Evolutionary conservation across 2,888 invertebrate species (phyloP).

Genomic region (Drosophila maculinotata): DNA sequence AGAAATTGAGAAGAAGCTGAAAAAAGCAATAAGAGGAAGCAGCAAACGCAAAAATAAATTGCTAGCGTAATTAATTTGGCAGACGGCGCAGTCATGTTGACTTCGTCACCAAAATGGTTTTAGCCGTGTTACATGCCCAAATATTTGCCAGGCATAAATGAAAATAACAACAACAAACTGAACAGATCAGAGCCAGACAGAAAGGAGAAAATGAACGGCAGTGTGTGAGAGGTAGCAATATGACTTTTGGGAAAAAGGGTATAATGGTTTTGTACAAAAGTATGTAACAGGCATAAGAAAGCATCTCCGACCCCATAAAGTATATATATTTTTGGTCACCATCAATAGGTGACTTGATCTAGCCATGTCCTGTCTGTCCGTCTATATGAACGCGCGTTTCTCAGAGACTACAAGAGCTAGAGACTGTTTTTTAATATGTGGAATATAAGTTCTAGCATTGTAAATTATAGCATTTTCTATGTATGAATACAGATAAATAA

Average conservation of each 20-base stretch:
- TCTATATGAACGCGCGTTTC: no score
- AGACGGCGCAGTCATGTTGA: constrained; percentile 46
- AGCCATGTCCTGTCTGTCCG: no score
- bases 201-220: not conserved
- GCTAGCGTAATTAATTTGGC: constrained; percentile 74
- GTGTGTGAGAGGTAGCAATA: constrained; percentile 3
- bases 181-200: constrained; percentile 2
- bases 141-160: constrained; percentile 59
- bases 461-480: no score
- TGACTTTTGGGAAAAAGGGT: constrained; percentile 22
- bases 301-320: no score
- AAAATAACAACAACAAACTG: constrained; percentile 37
- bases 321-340: no score
- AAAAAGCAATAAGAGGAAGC: constrained; percentile 12
- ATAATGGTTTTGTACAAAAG: no score
- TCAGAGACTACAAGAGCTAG: no score
- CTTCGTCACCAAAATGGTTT: constrained; percentile 67
- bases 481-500: no score
- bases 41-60: constrained; percentile 49
- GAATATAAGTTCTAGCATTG: no score
- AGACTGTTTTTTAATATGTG: no score
- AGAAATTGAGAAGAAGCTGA: constrained; percentile 41
- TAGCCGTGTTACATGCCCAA: constrained; percentile 63
- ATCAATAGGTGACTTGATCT: no score
- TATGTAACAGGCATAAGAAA: no score